Conservation (phyloP, 2,888 invertebrate species). For the Tolmerus cingulatus region DNA sequence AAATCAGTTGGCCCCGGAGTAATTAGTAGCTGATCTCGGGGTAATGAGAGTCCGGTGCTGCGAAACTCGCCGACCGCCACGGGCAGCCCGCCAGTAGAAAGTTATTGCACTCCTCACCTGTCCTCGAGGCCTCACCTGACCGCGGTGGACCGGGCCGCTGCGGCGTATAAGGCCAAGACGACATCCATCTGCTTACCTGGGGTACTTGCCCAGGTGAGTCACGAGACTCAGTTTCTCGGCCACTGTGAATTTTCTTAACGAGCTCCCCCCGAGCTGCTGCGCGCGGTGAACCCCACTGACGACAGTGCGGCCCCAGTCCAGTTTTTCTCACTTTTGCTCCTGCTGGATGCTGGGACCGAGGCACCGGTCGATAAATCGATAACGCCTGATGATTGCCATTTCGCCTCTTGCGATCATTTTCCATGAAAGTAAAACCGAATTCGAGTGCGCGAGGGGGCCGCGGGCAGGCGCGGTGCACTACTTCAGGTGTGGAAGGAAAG, state of each 20-base stretch:
- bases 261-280: background rate
- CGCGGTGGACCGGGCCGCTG: background rate
- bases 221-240: background rate
- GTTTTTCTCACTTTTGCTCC: slow-evolving; percentile 32
- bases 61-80: background rate
- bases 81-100: slow-evolving; percentile 1
- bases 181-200: slow-evolving; percentile 23
- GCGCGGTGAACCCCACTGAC: background rate
- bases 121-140: background rate
- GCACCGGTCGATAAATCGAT: slow-evolving; percentile 12
- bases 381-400: slow-evolving; percentile 25
- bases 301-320: background rate
- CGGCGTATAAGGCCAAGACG: slow-evolving; percentile 4
- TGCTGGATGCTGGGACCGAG: background rate
- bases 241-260: background rate
- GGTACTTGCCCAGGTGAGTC: slow-evolving; percentile 9
- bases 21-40: background rate
- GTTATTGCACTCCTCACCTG: slow-evolving; percentile 7
- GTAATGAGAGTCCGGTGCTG: background rate
- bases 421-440: slow-evolving; percentile 33
- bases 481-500: background rate
- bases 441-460: background rate
- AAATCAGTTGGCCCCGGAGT: slow-evolving; percentile 23
- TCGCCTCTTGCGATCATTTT: slow-evolving; percentile 11
- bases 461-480: background rate